phyloP scores from a whole-genome alignment of 2,888 invertebrate genomes.

The Lycocerus yunnanus region DNA sequence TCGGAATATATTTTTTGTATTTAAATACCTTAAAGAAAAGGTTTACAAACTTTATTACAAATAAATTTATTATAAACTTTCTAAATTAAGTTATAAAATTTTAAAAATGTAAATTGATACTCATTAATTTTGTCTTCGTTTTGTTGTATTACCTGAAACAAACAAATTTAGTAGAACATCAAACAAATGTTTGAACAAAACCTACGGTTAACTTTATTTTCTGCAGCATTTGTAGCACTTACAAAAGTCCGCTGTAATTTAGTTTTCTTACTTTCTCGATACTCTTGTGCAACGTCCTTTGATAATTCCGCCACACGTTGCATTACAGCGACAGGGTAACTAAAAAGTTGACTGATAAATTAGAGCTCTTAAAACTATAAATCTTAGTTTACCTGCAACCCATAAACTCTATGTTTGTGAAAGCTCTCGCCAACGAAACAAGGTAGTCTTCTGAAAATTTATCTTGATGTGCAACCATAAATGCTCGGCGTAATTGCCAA shows the following conservation, averaged over 20 bases:
- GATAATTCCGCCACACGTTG: constrained; percentile 73
- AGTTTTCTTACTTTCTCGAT: constrained; percentile 62
- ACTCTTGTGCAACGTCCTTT: constrained; percentile 73
- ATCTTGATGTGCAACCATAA: constrained; percentile 78
- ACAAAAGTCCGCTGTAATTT: constrained; percentile 70
- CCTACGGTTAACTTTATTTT: constrained; percentile 52
- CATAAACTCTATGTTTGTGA: constrained; percentile 84
- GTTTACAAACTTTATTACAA: background rate
- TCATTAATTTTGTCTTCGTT: background rate
- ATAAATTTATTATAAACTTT: background rate
- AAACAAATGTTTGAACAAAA: background rate
- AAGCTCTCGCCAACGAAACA: constrained; percentile 88
- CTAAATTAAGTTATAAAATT: background rate
- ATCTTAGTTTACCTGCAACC: constrained; percentile 70
- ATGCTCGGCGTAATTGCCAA: constrained; percentile 82
- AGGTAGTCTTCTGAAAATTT: constrained; percentile 78
- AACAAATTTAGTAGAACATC: background rate
- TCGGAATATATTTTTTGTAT: no score
- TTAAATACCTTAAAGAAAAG: background rate
- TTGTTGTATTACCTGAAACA: background rate
- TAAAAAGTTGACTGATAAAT: constrained; percentile 45
- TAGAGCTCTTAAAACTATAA: background rate
- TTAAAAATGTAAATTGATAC: background rate
- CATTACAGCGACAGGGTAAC: constrained; percentile 86
- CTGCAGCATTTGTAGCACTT: constrained; percentile 67